These are phyloP conservation scores for Sympetrum striolatum DNA, from an alignment of 2,888 invertebrate genomes.

Conservation along the genomic window DNA sequence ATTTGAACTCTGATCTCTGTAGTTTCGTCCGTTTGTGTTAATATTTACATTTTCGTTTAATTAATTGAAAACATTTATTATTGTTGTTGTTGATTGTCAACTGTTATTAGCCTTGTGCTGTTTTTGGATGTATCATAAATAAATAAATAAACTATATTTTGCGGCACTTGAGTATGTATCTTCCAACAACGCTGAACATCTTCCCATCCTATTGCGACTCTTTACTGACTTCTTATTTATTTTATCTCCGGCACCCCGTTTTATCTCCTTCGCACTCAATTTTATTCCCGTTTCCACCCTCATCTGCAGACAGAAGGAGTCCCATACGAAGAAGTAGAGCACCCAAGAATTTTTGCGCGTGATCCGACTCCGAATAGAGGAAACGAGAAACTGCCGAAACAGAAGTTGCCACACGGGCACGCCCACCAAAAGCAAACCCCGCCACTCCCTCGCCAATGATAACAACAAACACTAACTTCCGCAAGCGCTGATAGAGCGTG, in stretches of 20 bases:
- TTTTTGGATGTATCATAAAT: no score
- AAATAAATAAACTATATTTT: no score
- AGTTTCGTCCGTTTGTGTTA: no score
- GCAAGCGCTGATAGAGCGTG: not conserved
- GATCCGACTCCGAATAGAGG: not conserved
- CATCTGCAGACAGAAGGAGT: not conserved
- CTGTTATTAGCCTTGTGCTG: no score
- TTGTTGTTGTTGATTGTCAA: no score
- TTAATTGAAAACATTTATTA: no score
- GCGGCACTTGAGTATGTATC: no score
- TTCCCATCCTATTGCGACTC: not conserved
- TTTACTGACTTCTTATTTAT: not conserved
- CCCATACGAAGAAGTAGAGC: not conserved
- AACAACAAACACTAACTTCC: not conserved
- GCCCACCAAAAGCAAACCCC: not conserved
- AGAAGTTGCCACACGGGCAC: not conserved
- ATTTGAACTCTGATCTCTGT: no score
- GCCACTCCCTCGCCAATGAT: not conserved
- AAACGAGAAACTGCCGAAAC: not conserved
- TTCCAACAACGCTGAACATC: no score
- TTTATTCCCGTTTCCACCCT: not conserved
- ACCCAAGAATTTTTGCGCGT: not conserved
- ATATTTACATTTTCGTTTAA: no score
- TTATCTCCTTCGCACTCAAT: not conserved
- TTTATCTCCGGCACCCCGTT: not conserved